Evolutionary conservation across 2,113 vertebrate species (phyloP), one percentile per base, ranked within the genome.

Genomic region (Sigmodon hispidus): DNA sequence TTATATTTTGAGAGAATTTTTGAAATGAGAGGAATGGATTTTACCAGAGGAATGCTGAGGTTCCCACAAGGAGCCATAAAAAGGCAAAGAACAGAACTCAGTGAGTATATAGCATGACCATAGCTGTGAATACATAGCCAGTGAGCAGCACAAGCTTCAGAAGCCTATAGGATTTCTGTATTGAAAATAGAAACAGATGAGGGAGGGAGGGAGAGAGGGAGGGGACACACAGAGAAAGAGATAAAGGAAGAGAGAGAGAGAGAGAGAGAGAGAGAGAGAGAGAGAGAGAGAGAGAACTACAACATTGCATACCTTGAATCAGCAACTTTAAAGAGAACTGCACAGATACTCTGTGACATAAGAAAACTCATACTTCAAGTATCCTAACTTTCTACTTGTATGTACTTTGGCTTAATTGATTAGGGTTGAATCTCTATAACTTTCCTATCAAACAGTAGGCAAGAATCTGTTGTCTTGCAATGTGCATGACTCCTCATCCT

Each of bases 301-400:
- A 19, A 75, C 36, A 93, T 67, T 36, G 61, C 40, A 12, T 50
- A 10, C 19, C 57, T 26, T 77, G 8, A 80, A 52, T 72, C 70
- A 73, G 65, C 43, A 40, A 61, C 79, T 97, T 50, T 83, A 48
- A 73, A 48, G 3, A 96, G 45, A 90, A 48, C 22, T 89, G 24
- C 43, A 88, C 16, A 89, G n/a, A 84, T 9, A 77, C 10, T 95
- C 50, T 79, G 19, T 34, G 4, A 95, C 29, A 70, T 59, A 72
- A 63, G 36, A 40, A 90, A 83, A 86, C 13, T 7, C 8, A 7
- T 76, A n/a, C 8, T 43, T 70, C 15, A 76, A 36, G 24, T 48
- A n/a, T 57, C n/a, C 43, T 48, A 34, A 15, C 52, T 89, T 24
- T 69, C 55, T 57, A 29, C 13, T 15, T 80, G 7, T 36, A 40